phyloP scores from a whole-genome alignment of 2,888 invertebrate species.

The Suillia variegata region DNA sequence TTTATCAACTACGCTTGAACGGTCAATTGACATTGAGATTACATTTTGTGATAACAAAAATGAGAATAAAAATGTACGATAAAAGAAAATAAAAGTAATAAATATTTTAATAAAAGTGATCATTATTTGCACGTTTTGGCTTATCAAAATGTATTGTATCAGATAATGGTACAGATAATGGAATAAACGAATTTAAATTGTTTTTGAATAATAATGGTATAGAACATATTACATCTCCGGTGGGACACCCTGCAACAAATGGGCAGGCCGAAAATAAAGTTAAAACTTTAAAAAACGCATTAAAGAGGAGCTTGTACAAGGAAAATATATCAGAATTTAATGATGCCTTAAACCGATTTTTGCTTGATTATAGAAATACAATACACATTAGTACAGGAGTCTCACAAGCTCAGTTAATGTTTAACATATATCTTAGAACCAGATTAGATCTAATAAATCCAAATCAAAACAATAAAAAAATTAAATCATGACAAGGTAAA shows the following conservation, averaged over 20 bases:
- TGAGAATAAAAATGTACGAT: too few relatives aligned
- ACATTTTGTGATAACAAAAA: too few relatives aligned
- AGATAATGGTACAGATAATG: conserved; percentile 33
- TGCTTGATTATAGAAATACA: too few relatives aligned
- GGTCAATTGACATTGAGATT: too few relatives aligned
- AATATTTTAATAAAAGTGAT: too few relatives aligned
- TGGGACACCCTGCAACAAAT: conserved; percentile 17
- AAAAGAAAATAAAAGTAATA: too few relatives aligned
- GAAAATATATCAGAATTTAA: conserved; percentile 10
- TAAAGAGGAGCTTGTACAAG: conserved; percentile 13
- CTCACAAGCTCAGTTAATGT: conserved; percentile 19
- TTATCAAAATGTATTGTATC: conserved; percentile 32
- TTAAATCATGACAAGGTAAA: too few relatives aligned
- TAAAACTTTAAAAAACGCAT: conserved; percentile 18
- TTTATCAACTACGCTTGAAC: too few relatives aligned
- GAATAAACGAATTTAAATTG: conserved; percentile 28
- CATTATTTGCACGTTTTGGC: conserved; percentile 32
- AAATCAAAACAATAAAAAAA: too few relatives aligned
- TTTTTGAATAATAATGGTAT: conserved; percentile 24
- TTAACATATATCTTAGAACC: conserved; percentile 15
- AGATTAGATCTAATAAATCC: conserved; percentile 21
- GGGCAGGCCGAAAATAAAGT: conserved; percentile 16
- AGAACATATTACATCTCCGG: conserved; percentile 17
- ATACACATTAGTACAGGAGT: conserved; percentile 8
- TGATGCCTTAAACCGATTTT: conserved; percentile 8